phyloP scores from a whole-genome alignment of 2,888 invertebrate genomes.

The Exocentrus adspersus region DNA sequence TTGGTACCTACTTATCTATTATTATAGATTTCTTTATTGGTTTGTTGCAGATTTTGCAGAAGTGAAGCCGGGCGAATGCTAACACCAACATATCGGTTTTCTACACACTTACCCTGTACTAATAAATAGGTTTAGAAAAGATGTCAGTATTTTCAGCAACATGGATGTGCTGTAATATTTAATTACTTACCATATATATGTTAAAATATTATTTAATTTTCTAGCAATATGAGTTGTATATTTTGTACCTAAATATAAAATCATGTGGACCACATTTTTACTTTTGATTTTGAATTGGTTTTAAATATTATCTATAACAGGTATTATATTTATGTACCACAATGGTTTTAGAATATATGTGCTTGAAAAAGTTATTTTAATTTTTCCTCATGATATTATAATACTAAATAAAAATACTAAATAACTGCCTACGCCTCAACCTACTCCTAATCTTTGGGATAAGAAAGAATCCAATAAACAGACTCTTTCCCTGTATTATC shows the following conservation, averaged over 20 bases:
- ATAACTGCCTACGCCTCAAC: too few species aligned
- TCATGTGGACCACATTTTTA: not conserved
- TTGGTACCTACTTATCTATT: too few species aligned
- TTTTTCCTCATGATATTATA: too few species aligned
- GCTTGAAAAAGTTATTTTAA: not conserved
- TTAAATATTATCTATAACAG: not conserved
- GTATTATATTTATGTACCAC: too few species aligned
- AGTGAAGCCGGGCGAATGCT: slow-evolving; percentile 69
- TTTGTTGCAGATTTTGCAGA: slow-evolving; percentile 68
- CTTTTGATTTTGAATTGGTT: slow-evolving; percentile 2
- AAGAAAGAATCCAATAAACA: too few species aligned
- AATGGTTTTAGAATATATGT: not conserved
- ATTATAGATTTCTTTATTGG: too few species aligned
- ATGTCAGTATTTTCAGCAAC: slow-evolving; percentile 26
- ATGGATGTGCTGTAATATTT: slow-evolving; percentile 10
- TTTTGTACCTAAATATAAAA: not conserved
- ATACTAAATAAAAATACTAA: too few species aligned
- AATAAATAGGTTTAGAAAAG: slow-evolving; percentile 18
- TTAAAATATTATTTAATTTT: slow-evolving; percentile 23
- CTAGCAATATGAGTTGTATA: slow-evolving; percentile 12
- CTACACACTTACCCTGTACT: too few species aligned
- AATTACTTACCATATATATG: slow-evolving; percentile 15
- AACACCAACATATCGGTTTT: too few species aligned
- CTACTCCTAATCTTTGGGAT: too few species aligned
- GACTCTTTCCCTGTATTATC: too few species aligned